Evolutionary conservation across 2,888 invertebrate species (phyloP).

Genomic region (Ganaspis brasiliensis): DNA sequence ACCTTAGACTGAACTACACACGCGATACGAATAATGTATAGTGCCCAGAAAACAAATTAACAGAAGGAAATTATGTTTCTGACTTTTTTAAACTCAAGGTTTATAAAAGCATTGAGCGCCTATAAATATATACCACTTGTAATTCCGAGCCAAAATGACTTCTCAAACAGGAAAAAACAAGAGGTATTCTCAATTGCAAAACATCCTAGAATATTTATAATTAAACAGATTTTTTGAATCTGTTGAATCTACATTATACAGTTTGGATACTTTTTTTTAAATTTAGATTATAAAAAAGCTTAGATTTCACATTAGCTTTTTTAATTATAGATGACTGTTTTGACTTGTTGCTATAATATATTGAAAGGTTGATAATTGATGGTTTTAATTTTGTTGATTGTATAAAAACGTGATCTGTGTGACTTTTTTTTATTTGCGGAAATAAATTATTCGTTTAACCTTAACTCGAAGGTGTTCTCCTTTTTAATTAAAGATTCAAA

Average conservation of each 20-base stretch:
- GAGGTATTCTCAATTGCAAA: too few relatives aligned
- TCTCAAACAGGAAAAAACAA: too few relatives aligned
- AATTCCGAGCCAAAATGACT: too few relatives aligned
- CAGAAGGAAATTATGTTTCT: background rate
- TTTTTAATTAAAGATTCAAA: slow-evolving; percentile 12
- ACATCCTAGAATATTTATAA: background rate
- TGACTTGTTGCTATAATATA: too few relatives aligned
- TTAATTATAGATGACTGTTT: too few relatives aligned
- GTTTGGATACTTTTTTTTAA: too few relatives aligned
- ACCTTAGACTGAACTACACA: slow-evolving; percentile 6
- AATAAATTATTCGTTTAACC: background rate
- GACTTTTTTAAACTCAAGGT: background rate
- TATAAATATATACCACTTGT: too few relatives aligned
- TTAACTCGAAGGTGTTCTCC: background rate
- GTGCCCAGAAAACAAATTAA: background rate
- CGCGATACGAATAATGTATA: slow-evolving; percentile 6
- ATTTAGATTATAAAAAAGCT: too few relatives aligned
- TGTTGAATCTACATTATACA: too few relatives aligned
- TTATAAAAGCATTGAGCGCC: too few relatives aligned
- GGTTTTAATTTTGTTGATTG: background rate
- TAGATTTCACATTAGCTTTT: too few relatives aligned
- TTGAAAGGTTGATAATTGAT: background rate
- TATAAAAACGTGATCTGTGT: background rate
- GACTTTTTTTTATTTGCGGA: background rate
- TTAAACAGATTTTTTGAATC: too few relatives aligned